A percentile compares a stretch with the other conserved stretches of the same genome.
Evolutionary conservation across 1,140 invertebrate species (phyloP).

Genomic region (Euwallacea similis): DNA sequence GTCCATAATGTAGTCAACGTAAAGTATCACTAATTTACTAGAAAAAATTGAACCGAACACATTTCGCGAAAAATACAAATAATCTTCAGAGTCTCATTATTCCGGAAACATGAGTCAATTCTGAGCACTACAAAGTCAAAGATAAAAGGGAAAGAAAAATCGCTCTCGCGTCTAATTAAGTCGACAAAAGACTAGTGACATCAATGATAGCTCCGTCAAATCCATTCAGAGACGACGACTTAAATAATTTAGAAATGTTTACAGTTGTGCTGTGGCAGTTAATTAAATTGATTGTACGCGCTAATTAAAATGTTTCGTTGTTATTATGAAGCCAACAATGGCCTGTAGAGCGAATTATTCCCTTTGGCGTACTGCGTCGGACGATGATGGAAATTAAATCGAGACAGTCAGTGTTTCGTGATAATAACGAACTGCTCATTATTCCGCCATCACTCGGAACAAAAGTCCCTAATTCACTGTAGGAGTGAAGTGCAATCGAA

Average conservation of each 20-base stretch:
- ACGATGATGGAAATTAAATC: constrained; percentile 7
- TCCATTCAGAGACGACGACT: constrained; percentile 21
- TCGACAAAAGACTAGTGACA: constrained; percentile 16
- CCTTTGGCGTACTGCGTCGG: constrained; percentile 11
- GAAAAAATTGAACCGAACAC: too few relatives aligned
- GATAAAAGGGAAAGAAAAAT: not conserved
- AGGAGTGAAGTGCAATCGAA: constrained; percentile 9
- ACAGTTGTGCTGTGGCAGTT: constrained; percentile 26
- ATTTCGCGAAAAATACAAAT: too few relatives aligned
- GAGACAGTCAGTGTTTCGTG: constrained; percentile 10
- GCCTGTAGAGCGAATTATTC: constrained; percentile 19
- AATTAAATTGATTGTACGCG: constrained; percentile 25
- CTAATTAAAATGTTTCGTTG: constrained; percentile 27
- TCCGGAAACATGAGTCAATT: too few relatives aligned
- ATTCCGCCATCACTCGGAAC: constrained; percentile 5
- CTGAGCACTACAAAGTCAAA: too few relatives aligned
- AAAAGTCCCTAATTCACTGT: constrained; percentile 4
- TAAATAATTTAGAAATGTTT: constrained; percentile 26
- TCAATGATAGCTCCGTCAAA: constrained; percentile 13
- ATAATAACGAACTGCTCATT: constrained; percentile 15
- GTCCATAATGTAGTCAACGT: too few relatives aligned
- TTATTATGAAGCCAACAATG: constrained; percentile 16
- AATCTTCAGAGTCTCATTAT: too few relatives aligned
- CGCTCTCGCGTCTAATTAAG: constrained; percentile 15
- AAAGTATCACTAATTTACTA: too few relatives aligned